A percentile compares a stretch with the other conserved stretches of the same genome.
These are phyloP conservation scores for Leucopsar rothschildi DNA, from an alignment of 2,113 vertebrate species.

Conservation along the genomic window DNA sequence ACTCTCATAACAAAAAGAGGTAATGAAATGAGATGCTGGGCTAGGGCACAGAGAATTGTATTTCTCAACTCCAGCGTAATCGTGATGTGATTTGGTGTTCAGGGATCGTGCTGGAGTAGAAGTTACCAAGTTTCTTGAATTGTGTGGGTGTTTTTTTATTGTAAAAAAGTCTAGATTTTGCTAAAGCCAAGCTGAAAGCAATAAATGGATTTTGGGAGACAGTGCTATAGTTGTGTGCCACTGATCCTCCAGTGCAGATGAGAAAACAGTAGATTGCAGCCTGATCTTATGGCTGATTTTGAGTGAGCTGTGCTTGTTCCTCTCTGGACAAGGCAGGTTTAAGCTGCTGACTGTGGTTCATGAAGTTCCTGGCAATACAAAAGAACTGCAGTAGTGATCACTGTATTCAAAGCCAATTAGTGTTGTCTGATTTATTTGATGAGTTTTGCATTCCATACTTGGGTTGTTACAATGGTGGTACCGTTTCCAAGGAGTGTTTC, in stretches of 20 bases:
- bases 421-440: background rate
- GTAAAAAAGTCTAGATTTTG: background rate
- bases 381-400: background rate
- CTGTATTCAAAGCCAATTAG: background rate
- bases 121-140: background rate
- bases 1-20: slow-evolving; percentile 99
- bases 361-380: background rate
- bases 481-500: background rate
- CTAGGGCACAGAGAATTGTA: accelerated
- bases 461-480: background rate
- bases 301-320: background rate
- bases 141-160: background rate
- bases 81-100: background rate
- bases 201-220: background rate
- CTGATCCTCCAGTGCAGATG: background rate
- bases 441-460: background rate
- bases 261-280: background rate
- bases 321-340: background rate
- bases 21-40: background rate
- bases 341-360: background rate
- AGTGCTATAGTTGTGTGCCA: accelerated
- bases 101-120: background rate
- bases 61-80: background rate
- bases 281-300: background rate
- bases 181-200: background rate